Conservation (phyloP, 2,113 vertebrate genomes). For the Zingel zingel region DNA sequence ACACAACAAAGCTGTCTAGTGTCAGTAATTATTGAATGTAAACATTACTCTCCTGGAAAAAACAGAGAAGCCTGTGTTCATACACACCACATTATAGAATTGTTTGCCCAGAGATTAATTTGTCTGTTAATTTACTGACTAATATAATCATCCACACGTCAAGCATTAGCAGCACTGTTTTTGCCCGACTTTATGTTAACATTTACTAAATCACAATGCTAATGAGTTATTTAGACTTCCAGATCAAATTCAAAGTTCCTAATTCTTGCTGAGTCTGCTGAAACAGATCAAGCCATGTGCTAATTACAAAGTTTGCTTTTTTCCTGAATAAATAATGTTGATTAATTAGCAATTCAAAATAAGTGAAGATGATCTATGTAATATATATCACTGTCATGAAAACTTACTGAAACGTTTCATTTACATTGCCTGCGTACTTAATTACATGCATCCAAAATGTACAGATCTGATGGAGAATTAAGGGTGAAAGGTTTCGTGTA, state of each 20-base stretch:
- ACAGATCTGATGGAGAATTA: constrained; percentile 73
- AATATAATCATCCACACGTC: constrained; percentile 64
- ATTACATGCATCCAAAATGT: constrained; percentile 79
- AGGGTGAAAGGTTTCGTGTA: constrained; percentile 65
- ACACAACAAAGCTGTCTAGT: constrained; percentile 1
- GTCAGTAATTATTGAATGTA: constrained; percentile 20
- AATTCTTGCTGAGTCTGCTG: constrained; percentile 68
- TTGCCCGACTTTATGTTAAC: constrained; percentile 66
- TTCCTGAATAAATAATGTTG: constrained; percentile 85
- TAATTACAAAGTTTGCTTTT: constrained; percentile 82
- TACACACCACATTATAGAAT: constrained; percentile 28
- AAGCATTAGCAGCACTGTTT: constrained; percentile 43
- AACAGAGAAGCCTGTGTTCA: constrained; percentile 13
- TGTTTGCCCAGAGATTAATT: constrained; percentile 55
- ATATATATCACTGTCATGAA: constrained; percentile 84
- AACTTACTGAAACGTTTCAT: constrained; percentile 81
- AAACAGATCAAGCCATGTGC: constrained; percentile 77
- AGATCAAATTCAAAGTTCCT: constrained; percentile 66
- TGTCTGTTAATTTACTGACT: constrained; percentile 64
- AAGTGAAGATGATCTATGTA: constrained; percentile 84
- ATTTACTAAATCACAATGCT: constrained; percentile 68
- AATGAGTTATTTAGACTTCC: constrained; percentile 74
- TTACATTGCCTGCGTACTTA: constrained; percentile 80
- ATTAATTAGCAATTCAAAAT: constrained; percentile 87
- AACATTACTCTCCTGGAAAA: constrained; percentile 15